phyloP scores from a whole-genome alignment of 2,113 vertebrate genomes.

The Meriones unguiculatus region DNA sequence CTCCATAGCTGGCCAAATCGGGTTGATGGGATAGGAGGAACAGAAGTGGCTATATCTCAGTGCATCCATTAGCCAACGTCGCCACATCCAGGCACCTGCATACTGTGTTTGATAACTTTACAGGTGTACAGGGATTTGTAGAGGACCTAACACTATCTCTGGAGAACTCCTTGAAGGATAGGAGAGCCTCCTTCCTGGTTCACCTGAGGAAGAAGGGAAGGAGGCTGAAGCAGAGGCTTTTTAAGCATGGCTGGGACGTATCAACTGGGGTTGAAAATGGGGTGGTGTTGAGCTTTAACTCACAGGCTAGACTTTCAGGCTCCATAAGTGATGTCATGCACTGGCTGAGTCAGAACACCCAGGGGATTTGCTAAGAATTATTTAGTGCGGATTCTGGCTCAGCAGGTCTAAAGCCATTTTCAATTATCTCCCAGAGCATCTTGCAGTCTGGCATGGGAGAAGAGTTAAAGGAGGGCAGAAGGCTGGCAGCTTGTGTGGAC shows the following conservation, averaged over 20 bases:
- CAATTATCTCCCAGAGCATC: background rate
- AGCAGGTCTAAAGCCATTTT: background rate
- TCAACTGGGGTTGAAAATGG: background rate
- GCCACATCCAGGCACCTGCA: background rate
- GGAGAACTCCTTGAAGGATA: background rate
- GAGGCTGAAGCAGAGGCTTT: background rate
- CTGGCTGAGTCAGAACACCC: background rate
- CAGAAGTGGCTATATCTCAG: background rate
- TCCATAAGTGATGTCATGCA: background rate
- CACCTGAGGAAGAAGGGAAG: background rate
- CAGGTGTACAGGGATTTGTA: background rate
- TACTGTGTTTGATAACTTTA: background rate
- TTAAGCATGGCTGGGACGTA: background rate
- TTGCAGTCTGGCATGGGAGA: background rate
- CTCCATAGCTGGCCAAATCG: background rate
- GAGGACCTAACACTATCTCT: background rate
- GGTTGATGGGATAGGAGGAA: background rate
- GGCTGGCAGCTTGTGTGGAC: background rate
- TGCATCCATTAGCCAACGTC: background rate
- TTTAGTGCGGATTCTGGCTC: background rate
- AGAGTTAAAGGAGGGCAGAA: background rate
- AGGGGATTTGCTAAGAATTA: background rate
- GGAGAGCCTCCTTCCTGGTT: background rate
- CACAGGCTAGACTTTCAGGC: constrained; percentile 1
- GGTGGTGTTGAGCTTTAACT: background rate